Base-by-base conservation (phyloP, 2,797 vertebrate species). In the Pterois miles region DNA sequence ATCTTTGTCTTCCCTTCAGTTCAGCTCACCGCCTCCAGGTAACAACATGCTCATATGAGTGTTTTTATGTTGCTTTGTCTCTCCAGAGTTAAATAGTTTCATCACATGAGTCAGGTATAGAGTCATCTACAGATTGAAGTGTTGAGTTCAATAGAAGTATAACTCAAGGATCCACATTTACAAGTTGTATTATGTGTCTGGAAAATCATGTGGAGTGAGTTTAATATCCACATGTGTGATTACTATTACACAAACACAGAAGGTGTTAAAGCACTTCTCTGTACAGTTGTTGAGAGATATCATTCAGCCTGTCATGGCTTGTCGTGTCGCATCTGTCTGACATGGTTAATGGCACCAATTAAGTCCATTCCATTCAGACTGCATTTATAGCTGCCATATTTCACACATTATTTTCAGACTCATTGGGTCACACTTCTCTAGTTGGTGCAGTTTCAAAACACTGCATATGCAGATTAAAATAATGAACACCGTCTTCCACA, bases 11-110 rank as follows among this genome's bases (percentile, higher is more conserved):
- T 52, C 94, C 58, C 84, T 95, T 71, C 95, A 95, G 70, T 93
- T 94, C 91, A 94, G 80, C 6, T 89, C 90, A 43, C 88, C 94
- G 11, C 80, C 90, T 88, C 88, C 95, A 96, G 96, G 96, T 97
- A 95, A 94, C 60, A 0, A 25, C 22, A 38, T 20, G 34, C 72
- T 52, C 6, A 27, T 38, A 8, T 27, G 4, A 48, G 9, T 36
- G 36, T 73, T 29, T 56, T 22, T 22, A 22, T 40, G 27, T 67
- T 65, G 54, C 8, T 62, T 34, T 54, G n/a, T 46, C 6, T 40
- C 8, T 73, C 12, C 14, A 60, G 22, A 29, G 20, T 36, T 36
- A 29, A 66, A 66, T 46, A 38, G 27, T 25, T 60, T 43, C 31
- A 53, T 60, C 33, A 23, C 25, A 40, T 59, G 3, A 67, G 4